phyloP scores from a whole-genome alignment of 2,113 vertebrate species.

The Pseudorhombus dupliciocellatus region DNA sequence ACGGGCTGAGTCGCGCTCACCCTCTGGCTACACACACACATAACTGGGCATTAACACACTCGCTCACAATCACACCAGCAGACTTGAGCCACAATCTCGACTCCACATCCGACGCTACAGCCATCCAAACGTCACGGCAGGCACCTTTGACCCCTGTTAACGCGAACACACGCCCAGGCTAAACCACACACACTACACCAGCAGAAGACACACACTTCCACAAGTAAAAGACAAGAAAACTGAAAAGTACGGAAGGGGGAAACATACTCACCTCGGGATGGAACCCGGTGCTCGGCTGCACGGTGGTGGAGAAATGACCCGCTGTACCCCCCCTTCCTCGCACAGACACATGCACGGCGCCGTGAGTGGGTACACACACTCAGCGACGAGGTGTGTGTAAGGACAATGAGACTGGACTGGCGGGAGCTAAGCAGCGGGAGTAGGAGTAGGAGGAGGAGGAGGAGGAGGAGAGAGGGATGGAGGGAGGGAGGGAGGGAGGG shows the following conservation, averaged over 20 bases:
- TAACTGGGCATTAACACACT: not conserved
- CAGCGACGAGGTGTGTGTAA: constrained; percentile 50
- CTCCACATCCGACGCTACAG: constrained; percentile 29
- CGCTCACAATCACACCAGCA: constrained; percentile 30
- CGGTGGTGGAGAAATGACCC: constrained; percentile 50
- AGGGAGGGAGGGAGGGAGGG: constrained; percentile 4
- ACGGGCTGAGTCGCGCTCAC: constrained; percentile 59
- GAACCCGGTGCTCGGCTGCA: constrained; percentile 33
- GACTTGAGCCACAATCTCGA: constrained; percentile 36
- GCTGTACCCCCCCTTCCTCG: constrained; percentile 47
- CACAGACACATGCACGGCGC: constrained; percentile 39
- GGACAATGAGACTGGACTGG: constrained; percentile 78
- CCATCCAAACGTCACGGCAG: constrained; percentile 42
- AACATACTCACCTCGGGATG: constrained; percentile 75
- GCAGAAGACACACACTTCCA: constrained; percentile 14
- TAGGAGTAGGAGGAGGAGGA: constrained; percentile 39
- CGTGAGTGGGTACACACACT: not conserved
- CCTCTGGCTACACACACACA: constrained; percentile 18
- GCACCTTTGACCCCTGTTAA: constrained; percentile 54
- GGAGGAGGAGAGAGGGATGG: constrained; percentile 38
- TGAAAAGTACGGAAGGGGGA: not conserved
- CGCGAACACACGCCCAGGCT: not conserved
- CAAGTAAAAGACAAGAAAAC: constrained; percentile 9
- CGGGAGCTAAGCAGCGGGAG: constrained; percentile 63
- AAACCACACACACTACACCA: not conserved